Evolutionary conservation across 1,140 invertebrate genomes (phyloP), one percentile per base, ranked within the genome.

Genomic region (Wasmannia auropunctata): DNA sequence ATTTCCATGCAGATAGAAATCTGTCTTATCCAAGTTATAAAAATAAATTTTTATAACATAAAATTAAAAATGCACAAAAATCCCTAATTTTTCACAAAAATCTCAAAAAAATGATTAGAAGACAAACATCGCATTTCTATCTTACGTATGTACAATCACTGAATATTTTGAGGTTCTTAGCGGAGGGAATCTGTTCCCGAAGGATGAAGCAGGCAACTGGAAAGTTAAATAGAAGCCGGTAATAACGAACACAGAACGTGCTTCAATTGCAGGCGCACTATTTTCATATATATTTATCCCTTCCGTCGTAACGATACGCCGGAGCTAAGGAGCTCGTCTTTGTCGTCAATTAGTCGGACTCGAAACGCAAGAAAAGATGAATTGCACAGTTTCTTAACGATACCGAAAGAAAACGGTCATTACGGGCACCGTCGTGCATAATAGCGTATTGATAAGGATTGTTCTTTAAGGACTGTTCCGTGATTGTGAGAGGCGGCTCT

Each of bases 281-380:
- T 83, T 83, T 83, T 83, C 79, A 83, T 74, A 83, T 83, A 83
- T 74, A 83, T 83, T 83, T 83, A 83, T 83, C 79, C 37, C 63
- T 70, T 80, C 14, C 25, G 79, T 19, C 37, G 79, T 72, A 81
- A 81, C 79, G 79, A 81, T 81, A 81, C 51, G 37, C 37, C 54
- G 51, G 31, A 56, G 54, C 79, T 70, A 60, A 83, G 79, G 51
- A 83, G 79, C 67, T 60, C 79, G 79, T 83, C 79, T 83, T 74
- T 83, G 79, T 83, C 79, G 67, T 74, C 79, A 83, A 83, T 83
- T 83, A 83, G 79, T 46, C 72, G 25, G 37, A 46, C 46, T 51
- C n/a, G 34, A 72, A 72, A 81, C 79, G 67, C 34, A 58, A 43
- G 37, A 58, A 83, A 56, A 46, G 51, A 74, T 58, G 67, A 83